Percentiles rank a stretch among this genome's conserved stretches.
phyloP scores from a whole-genome alignment of 2,113 vertebrate species.

The Mus spicilegus region DNA sequence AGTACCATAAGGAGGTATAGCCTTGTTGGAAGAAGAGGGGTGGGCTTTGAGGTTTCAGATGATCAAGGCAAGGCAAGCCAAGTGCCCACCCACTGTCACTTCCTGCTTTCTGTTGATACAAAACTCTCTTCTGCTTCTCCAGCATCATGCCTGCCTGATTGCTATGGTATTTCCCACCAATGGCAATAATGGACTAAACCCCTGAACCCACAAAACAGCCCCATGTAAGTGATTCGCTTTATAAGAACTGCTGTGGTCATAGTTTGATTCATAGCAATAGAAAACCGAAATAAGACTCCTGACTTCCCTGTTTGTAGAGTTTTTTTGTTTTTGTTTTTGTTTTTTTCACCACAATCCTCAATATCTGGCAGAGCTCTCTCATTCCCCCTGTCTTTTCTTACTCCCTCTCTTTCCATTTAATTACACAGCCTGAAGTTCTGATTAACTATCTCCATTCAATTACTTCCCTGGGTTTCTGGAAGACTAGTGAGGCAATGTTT shows the following conservation, averaged over 20 bases:
- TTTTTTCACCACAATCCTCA: not conserved
- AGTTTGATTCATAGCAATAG: no score
- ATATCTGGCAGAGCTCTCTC: not conserved
- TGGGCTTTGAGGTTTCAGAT: not conserved
- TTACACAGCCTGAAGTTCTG: not conserved
- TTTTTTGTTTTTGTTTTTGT: not conserved
- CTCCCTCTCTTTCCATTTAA: not conserved
- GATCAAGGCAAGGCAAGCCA: not conserved
- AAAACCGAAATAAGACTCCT: not conserved
- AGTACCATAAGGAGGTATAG: not conserved
- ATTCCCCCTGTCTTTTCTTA: not conserved
- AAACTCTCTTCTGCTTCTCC: not conserved
- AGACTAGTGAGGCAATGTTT: not conserved
- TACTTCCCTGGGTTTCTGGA: not conserved
- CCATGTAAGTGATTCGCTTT: not conserved
- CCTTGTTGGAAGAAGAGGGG: not conserved
- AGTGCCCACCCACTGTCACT: not conserved
- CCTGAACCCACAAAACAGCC: not conserved
- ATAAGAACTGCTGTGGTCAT: not conserved
- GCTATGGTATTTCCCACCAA: not conserved
- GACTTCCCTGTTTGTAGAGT: not conserved
- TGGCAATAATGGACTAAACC: not conserved
- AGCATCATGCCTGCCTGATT: not conserved
- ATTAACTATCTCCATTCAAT: conserved; percentile 37
- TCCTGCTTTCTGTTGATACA: not conserved